Evolutionary conservation across 37 sponge, comb jelly and placozoan genomes (phyloP).

Genomic region (Halisarca cf. caerulea): DNA sequence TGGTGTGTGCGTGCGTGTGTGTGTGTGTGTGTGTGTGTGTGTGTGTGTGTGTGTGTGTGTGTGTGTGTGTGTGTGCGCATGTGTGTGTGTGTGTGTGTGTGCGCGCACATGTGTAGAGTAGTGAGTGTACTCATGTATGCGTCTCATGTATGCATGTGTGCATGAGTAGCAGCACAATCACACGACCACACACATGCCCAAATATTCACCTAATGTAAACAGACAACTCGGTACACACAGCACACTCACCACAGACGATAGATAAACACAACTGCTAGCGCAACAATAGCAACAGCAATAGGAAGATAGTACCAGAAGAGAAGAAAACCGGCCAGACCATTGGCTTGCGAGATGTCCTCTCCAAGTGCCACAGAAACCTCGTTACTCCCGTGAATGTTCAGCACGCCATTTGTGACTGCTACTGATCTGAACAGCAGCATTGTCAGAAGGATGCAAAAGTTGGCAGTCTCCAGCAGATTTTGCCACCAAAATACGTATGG

Average conservation of each 20-base stretch:
- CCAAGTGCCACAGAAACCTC: conserved; percentile 1
- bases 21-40: conserved; percentile 48
- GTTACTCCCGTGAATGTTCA: neutral
- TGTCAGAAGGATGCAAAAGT: conserved; percentile 31
- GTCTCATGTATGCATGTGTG: conserved; percentile 1
- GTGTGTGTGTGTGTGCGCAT: conserved; percentile 56
- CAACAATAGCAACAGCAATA: conserved; percentile 1
- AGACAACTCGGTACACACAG: neutral
- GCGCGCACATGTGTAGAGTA: conserved; percentile 39
- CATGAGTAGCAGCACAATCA: neutral
- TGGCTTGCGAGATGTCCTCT: neutral
- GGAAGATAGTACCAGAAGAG: conserved; percentile 51
- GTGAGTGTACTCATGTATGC: conserved; percentile 5
- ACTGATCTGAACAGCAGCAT: conserved; percentile 41
- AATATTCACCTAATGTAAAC: neutral
- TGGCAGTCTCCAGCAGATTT: conserved; percentile 46
- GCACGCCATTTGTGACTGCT: conserved; percentile 23
- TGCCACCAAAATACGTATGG: conserved; percentile 57
- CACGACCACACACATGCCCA: neutral
- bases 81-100: conserved; percentile 59
- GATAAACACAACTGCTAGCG: neutral
- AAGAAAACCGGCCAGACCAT: conserved; percentile 35
- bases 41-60: conserved; percentile 55
- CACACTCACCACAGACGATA: conserved; percentile 4
- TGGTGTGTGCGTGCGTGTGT: conserved; percentile 28